Evolutionary conservation across 2,888 invertebrate genomes (phyloP), one percentile per base, ranked within the genome.

Genomic region (Cylloceria caligata): DNA sequence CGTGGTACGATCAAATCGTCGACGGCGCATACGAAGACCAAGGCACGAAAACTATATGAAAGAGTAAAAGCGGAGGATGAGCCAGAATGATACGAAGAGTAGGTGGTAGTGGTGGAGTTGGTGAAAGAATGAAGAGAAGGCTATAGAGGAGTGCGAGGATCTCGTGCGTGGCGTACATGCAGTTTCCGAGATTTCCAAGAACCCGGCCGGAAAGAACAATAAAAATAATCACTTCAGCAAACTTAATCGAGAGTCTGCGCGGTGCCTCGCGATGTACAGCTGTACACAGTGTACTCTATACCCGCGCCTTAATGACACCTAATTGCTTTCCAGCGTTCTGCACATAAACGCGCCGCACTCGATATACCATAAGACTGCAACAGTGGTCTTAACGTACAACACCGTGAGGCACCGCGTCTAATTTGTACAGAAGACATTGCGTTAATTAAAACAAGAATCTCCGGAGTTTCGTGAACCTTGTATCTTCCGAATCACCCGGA

Each of bases 151-250:
- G 71, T 75, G 81, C 83, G 85, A 84, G 84, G 84, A 88, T 89
- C 86, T 88, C 89, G 88, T 89, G 88, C 88, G 88, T 88, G 88
- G 86, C 86, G 79, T 83, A 84, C 84, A 81, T 81, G 84, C 85
- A 87, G 86, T 86, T 89, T 84, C 87, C 88, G 90, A 89, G 92
- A 91, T 91, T 92, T 92, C 92, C 87, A 76, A 91, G 92, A 92
- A 92, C 68, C 86, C 87, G 86, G 86, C 92, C 91, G 92, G 92
- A 92, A 92, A 90, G 91, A 90, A 91, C 92, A 92, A 92, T 92
- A 90, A 92, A 90, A 91, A 89, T 92, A 92, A 92, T 92, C 89
- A 89, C 88, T 90, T 88, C 87, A 88, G 89, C 91, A 91, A 92
- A 91, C 88, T 91, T 89, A 89, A 91, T 90, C 88, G 89, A 86